phyloP scores from a whole-genome alignment of 2,888 invertebrate species.

The Acrobasis consociella region DNA sequence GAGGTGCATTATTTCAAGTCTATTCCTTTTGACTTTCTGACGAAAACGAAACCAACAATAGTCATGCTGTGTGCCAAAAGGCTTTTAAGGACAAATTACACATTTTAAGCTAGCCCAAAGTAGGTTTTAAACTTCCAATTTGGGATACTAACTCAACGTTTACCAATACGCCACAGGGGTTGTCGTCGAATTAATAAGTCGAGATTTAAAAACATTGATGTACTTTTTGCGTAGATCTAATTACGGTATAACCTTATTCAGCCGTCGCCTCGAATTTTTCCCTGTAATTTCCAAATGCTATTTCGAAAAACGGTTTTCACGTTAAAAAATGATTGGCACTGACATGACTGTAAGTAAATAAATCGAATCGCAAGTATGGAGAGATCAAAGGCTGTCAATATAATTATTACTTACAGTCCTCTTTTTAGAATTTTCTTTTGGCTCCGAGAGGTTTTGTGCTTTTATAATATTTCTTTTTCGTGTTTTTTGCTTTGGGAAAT shows the following conservation, averaged over 20 bases:
- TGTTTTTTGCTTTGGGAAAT: neutral
- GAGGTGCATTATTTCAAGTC: neutral
- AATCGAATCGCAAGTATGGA: conserved; percentile 11
- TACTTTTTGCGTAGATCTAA: neutral
- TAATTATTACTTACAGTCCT: neutral
- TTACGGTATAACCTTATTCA: neutral
- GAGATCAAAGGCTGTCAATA: conserved; percentile 10
- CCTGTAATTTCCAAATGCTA: neutral
- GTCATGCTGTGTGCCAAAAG: too few species aligned
- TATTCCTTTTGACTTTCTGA: neutral
- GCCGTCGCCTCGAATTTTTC: neutral
- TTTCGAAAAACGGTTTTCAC: neutral
- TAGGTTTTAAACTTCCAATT: too few species aligned
- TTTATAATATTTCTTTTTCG: too few species aligned
- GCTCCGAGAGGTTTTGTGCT: too few species aligned
- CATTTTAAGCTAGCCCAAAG: too few species aligned
- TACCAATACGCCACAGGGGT: too few species aligned
- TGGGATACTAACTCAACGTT: too few species aligned
- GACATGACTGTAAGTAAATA: conserved; percentile 9
- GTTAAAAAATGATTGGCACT: conserved; percentile 9
- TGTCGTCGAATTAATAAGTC: too few species aligned
- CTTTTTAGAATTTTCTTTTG: neutral
- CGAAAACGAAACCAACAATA: too few species aligned
- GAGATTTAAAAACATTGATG: too few species aligned
- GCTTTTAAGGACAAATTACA: too few species aligned